phyloP scores from a whole-genome alignment of 2,113 vertebrate species.

The Dicaeum eximium region DNA sequence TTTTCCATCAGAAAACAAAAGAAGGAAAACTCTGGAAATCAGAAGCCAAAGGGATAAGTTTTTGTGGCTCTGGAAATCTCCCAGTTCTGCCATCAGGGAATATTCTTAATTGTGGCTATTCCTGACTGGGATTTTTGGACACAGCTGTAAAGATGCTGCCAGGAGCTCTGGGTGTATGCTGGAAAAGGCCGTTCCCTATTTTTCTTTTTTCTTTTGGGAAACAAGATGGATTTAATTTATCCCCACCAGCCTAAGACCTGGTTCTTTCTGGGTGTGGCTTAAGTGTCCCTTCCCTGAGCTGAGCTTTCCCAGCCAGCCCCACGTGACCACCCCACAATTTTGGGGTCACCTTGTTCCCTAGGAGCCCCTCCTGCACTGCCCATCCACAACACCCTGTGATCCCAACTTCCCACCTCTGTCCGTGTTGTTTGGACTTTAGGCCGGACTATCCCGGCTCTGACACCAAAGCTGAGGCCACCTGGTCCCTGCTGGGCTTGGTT shows the following conservation, averaged over 20 bases:
- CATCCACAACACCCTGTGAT: accelerated
- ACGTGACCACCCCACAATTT: not conserved
- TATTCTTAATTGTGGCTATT: not conserved
- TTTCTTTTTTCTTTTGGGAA: not conserved
- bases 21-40: not conserved
- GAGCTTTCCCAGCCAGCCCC: not conserved
- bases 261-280: not conserved
- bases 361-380: not conserved
- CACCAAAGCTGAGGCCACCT: not conserved
- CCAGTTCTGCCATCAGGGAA: not conserved
- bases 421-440: accelerated
- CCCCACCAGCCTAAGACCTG: not conserved
- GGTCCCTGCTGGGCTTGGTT: not conserved
- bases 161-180: not conserved
- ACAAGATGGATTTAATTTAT: not conserved
- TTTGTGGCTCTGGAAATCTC: not conserved
- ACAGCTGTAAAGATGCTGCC: not conserved
- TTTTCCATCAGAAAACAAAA: not conserved
- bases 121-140: not conserved
- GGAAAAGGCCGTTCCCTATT: not conserved
- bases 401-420: not conserved
- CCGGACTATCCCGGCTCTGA: not conserved
- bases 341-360: not conserved
- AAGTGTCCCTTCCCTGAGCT: too few relatives aligned
- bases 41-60: not conserved